These are phyloP conservation scores for Piaya cayana DNA, from an alignment of 2,113 vertebrate species.

Conservation along the genomic window DNA sequence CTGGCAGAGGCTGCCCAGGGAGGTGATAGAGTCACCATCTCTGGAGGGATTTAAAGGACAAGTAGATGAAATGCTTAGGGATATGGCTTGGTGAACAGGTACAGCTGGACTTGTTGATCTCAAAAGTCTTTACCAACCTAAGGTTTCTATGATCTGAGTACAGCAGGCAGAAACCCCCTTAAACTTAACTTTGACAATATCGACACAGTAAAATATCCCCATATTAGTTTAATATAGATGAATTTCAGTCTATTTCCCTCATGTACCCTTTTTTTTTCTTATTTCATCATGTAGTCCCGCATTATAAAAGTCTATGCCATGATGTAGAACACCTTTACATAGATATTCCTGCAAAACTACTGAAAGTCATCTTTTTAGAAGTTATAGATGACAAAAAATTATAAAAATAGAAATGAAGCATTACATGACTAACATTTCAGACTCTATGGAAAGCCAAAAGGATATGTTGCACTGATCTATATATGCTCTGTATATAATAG, in stretches of 20 bases:
- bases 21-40: too few relatives aligned
- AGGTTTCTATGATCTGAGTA: not conserved
- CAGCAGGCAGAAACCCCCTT: not conserved
- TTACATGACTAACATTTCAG: not conserved
- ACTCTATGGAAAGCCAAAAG: not conserved
- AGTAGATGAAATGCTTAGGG: too few relatives aligned
- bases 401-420: not conserved
- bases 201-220: not conserved
- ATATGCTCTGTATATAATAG: not conserved
- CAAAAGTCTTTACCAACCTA: too few relatives aligned
- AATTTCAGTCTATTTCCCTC: not conserved
- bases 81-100: too few relatives aligned
- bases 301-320: not conserved
- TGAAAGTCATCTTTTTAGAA: not conserved
- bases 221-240: not conserved
- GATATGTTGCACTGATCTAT: not conserved
- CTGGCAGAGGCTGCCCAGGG: too few relatives aligned
- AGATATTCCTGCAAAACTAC: not conserved
- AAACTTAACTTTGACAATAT: not conserved
- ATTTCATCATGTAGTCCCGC: not conserved
- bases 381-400: not conserved
- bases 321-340: not conserved
- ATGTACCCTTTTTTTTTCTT: not conserved
- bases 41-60: too few relatives aligned
- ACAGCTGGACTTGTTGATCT: too few relatives aligned